A percentile compares a stretch with the other conserved stretches of the same genome.
These are phyloP conservation scores for Megathymus violae DNA, from an alignment of 1,140 invertebrate genomes.

Conservation along the genomic window DNA sequence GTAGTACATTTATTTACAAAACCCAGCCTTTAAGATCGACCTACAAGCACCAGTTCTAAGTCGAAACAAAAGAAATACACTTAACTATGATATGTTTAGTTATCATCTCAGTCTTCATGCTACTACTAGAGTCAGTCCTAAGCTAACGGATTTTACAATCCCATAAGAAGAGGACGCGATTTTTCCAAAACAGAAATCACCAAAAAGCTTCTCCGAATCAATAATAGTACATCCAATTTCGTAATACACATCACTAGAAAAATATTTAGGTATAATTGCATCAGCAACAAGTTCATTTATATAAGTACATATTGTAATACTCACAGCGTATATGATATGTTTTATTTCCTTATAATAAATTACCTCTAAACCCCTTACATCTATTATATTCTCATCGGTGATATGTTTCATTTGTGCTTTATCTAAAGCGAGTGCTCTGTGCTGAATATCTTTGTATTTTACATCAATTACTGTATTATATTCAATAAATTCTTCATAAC, in stretches of 20 bases:
- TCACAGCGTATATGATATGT: constrained; percentile 82
- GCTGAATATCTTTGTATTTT: constrained; percentile 60
- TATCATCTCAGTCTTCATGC: constrained; percentile 80
- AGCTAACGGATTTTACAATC: constrained; percentile 78
- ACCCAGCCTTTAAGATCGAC: constrained; percentile 81
- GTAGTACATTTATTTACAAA: constrained; percentile 80
- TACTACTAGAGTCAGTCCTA: constrained; percentile 81
- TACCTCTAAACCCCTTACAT: constrained; percentile 69
- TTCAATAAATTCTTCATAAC: constrained; percentile 73
- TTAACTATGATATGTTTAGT: constrained; percentile 82
- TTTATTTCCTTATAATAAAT: constrained; percentile 72
- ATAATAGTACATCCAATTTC: constrained; percentile 69
- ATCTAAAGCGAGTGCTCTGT: constrained; percentile 77
- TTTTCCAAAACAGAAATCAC: constrained; percentile 73
- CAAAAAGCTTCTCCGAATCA: constrained; percentile 76
- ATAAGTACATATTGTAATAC: constrained; percentile 81
- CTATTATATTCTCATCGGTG: constrained; percentile 56
- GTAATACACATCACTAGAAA: constrained; percentile 81
- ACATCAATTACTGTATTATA: constrained; percentile 61
- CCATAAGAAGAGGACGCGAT: constrained; percentile 81
- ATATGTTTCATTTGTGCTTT: constrained; percentile 64
- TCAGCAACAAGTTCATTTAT: constrained; percentile 77
- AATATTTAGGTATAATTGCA: constrained; percentile 82
- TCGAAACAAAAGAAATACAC: constrained; percentile 79
- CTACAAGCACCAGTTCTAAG: constrained; percentile 83